A percentile compares a stretch with the other conserved stretches of the same genome.
Conservation (phyloP, 2,797 vertebrate species). For the Uromys caudimaculatus region DNA sequence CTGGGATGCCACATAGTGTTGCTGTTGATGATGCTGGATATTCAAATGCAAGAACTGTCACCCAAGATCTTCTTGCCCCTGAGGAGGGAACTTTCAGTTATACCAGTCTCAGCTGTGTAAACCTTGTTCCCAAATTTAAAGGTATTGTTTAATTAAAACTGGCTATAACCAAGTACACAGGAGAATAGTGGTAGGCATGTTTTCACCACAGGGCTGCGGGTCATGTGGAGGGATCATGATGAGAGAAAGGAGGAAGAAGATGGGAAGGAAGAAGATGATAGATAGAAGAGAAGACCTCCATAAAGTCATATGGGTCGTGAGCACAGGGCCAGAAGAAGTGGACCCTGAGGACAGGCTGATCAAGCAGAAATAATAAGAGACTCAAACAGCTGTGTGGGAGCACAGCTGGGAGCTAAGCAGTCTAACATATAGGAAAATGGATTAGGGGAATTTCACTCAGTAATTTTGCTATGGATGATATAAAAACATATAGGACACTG, state of each 20-base stretch:
- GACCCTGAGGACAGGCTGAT: not conserved
- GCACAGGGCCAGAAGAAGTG: not conserved
- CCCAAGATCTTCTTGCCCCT: not conserved
- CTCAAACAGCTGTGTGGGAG: not conserved
- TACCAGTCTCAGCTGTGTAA: too few relatives aligned
- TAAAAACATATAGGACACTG: too few relatives aligned
- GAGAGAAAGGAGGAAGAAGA: not conserved
- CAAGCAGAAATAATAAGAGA: not conserved
- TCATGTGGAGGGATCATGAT: too few relatives aligned
- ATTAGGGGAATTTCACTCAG: not conserved
- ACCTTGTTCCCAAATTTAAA: not conserved
- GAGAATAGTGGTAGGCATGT: too few relatives aligned
- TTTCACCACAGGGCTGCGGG: too few relatives aligned
- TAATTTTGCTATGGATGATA: too few relatives aligned
- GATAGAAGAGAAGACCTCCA: not conserved
- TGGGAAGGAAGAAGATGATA: not conserved
- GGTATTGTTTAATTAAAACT: not conserved
- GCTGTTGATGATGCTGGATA: not conserved
- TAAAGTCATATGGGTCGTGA: not conserved
- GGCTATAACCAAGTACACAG: not conserved
- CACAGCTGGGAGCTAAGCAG: not conserved
- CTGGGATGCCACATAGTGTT: too few relatives aligned
- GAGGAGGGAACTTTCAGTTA: too few relatives aligned
- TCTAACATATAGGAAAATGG: not conserved
- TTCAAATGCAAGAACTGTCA: not conserved